Conservation (phyloP, 2,797 vertebrate species). For the Botia kubotai region DNA sequence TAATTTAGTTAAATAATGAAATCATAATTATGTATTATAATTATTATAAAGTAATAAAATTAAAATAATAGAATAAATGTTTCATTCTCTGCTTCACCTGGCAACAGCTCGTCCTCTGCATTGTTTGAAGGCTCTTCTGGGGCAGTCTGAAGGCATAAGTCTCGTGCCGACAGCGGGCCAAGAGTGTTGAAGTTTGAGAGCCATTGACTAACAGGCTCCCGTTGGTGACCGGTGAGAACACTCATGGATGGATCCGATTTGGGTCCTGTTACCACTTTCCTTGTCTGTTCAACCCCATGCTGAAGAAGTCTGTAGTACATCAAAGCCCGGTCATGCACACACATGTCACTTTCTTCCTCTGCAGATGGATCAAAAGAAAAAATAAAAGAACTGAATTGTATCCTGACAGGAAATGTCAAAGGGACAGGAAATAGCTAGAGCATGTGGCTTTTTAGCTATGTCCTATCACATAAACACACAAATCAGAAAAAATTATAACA, state of each 20-base stretch:
- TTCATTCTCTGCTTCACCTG: not conserved
- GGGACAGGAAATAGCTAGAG: too few species aligned
- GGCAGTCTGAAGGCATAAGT: constrained; percentile 68
- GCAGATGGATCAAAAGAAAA: constrained; percentile 26
- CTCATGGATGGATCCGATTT: constrained; percentile 89
- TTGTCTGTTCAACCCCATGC: constrained; percentile 81
- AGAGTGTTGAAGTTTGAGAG: constrained; percentile 88
- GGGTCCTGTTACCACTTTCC: constrained; percentile 82
- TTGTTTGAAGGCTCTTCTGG: constrained; percentile 47
- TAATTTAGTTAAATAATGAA: too few species aligned
- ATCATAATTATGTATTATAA: not conserved
- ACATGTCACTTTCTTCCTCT: constrained; percentile 94
- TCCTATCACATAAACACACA: too few species aligned
- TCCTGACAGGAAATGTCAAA: too few species aligned
- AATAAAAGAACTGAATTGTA: not conserved
- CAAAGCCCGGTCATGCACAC: constrained; percentile 88
- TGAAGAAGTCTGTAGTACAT: constrained; percentile 92
- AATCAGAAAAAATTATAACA: too few species aligned
- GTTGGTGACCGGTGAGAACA: constrained; percentile 82
- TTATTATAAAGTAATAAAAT: not conserved
- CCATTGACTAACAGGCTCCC: constrained; percentile 85
- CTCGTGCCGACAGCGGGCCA: constrained; percentile 77
- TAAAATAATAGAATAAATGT: not conserved
- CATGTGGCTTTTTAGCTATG: too few species aligned
- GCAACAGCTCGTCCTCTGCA: constrained; percentile 13